Conservation (phyloP, 2,888 invertebrate species). For the Malacosoma neustria region DNA sequence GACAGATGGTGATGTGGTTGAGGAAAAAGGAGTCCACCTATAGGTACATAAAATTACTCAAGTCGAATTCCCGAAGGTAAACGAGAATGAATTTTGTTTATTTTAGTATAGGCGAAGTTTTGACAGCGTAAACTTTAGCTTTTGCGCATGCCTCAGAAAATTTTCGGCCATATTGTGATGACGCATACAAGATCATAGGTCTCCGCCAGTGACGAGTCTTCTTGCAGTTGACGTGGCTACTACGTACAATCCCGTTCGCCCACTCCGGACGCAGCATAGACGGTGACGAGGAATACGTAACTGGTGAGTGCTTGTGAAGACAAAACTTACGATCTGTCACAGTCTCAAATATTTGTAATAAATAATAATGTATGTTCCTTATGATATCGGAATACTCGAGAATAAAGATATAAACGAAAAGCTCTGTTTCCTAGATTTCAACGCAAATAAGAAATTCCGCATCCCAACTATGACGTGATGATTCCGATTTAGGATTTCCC, state of each 20-base stretch:
- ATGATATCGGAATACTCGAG: slow-evolving; percentile 27
- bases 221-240: slow-evolving; percentile 93
- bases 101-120: too few species aligned
- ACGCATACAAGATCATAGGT: slow-evolving; percentile 84
- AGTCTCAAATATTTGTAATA: slow-evolving; percentile 59
- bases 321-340: slow-evolving; percentile 71
- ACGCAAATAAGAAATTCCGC: slow-evolving; percentile 63
- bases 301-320: slow-evolving; percentile 85
- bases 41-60: too few species aligned
- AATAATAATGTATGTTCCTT: slow-evolving; percentile 54
- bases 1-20: too few species aligned
- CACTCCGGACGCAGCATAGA: slow-evolving; percentile 95
- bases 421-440: slow-evolving; percentile 47
- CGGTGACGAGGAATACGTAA: slow-evolving; percentile 97
- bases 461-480: slow-evolving; percentile 55
- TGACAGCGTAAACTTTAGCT: too few species aligned
- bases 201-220: slow-evolving; percentile 89
- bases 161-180: slow-evolving; percentile 82
- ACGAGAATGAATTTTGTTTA: too few species aligned
- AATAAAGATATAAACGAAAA: slow-evolving; percentile 28
- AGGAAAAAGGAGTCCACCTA: too few species aligned
- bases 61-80: too few species aligned
- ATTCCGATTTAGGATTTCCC: slow-evolving; percentile 55
- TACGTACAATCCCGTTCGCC: slow-evolving; percentile 94
- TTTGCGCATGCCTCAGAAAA: slow-evolving; percentile 67